Base-by-base conservation (phyloP, 2,113 vertebrate genomes). In the Xyrauchen texanus region DNA sequence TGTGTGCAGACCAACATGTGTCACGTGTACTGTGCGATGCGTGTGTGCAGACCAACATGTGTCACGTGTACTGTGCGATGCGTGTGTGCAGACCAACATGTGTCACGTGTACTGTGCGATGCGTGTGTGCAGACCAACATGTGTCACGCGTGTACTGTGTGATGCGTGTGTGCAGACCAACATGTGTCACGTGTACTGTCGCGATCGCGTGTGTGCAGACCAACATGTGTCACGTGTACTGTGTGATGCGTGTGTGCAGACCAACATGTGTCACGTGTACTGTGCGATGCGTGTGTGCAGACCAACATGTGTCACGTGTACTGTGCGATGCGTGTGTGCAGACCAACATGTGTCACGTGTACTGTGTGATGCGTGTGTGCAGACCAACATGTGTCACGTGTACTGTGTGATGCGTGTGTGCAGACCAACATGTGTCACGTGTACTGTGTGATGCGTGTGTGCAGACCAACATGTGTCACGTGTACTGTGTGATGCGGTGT, bases 171-270 rank as follows among this genome's bases (percentile, higher is more conserved):
- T 62, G 1, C 91, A 99, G 97, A 34, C 21, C 21, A 3, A 34
- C 21, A 34, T 34, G 21, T 34, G 21, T 34, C 21, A 34, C 21
- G 21, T 34, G 21, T 34, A 34, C 21, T 34, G 1, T 34, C n/a
- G 21, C 3, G 21, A 34, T 34, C n/a, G 21, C 16, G 61, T 77
- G 49, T 65, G n/a, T 62, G 1, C 91, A 99, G 97, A 34, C 21
- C 21, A 3, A 34, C 21, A 34, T 34, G 21, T 34, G 21, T 34
- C 21, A 34, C 21, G 21, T 34, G 21, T 34, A 34, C 21, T 34
- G 1, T 34, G 21, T 34, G 21, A 34, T 34, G 21, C 16, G 61
- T 77, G 49, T 65, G n/a, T 62, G 1, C 91, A 99, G 97, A 34
- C 21, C 21, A 3, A 34, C 21, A 34, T 34, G 21, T 34, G 21